Evolutionary conservation across 2,888 invertebrate genomes (phyloP).

Genomic region (Phyto melanocephala): DNA sequence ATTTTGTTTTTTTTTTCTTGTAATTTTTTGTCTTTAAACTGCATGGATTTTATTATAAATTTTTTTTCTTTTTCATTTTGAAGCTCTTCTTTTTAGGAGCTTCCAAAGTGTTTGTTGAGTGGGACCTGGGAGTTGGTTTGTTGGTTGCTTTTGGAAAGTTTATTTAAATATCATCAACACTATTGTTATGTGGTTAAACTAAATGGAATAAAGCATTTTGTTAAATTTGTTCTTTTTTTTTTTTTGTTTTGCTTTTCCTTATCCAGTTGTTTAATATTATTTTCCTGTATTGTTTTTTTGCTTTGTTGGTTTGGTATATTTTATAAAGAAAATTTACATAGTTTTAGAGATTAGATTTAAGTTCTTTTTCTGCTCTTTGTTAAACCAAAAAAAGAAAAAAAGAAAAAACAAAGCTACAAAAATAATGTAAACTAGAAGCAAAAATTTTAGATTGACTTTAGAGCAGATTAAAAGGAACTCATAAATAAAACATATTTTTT

Average conservation of each 20-base stretch:
- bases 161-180: conserved; percentile 65
- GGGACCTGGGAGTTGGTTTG: conserved; percentile 16
- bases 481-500: conserved; percentile 56
- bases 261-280: not conserved
- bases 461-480: conserved; percentile 32
- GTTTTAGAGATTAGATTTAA: conserved; percentile 62
- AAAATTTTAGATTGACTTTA: conserved; percentile 41
- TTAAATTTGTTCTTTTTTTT: conserved; percentile 46
- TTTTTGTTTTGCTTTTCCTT: not conserved
- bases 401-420: not conserved
- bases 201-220: conserved; percentile 63
- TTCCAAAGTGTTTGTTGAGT: not conserved
- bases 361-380: conserved; percentile 25
- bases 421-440: not conserved
- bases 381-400: not conserved
- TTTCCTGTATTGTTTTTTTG: not conserved
- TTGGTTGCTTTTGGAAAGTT: conserved; percentile 40
- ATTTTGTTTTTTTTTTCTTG: not conserved
- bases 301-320: conserved; percentile 28
- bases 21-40: not conserved
- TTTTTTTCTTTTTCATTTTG: not conserved
- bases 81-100: not conserved
- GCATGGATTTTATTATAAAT: not conserved
- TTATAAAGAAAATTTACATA: conserved; percentile 62
- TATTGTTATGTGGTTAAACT: conserved; percentile 64